Evolutionary conservation across 64 coral and sea anemone species (phyloP), one percentile per base, ranked within the genome.

Genomic region (Porites lutea): DNA sequence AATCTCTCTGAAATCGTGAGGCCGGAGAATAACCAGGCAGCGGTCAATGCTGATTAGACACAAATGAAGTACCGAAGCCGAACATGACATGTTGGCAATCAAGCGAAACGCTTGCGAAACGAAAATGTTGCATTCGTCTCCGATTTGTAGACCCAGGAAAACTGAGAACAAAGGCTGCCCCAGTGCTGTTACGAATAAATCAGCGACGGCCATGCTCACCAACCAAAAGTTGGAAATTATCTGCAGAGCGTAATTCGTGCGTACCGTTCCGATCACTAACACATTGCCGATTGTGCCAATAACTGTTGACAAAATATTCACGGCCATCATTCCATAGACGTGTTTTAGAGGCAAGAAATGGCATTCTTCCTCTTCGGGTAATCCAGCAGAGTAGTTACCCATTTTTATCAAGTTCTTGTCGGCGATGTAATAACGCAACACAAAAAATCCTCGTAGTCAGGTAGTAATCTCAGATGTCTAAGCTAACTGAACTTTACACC

Each of bases 181-280:
- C 1, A 97, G 62, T 22, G 90, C 82, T 11, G 95, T 90, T 13
- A 97, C 95, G 13, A 94, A 75, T 20, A 97, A 72, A 74, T 97
- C 95, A 75, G 95, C 92, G 4, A 91, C 59, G 3, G 95, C 91
- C 92, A 97, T 94, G 23, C 92, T 94, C 3, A 94, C 92, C 3
- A 97, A 77, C 59, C 93, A 90, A 62, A 82, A 97, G 75, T 97
- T 97, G 2, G 95, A 94, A n/a, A 97, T 78, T 11, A 93, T 97
- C 54, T 94, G 92, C 47, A 97, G 92, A 66, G 71, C 81, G 16
- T 82, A 82, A 73, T 92, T 97, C 5, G 95, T 97, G 82, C 90
- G 90, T 15, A 97, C 90, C n/a, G 95, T 93, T 11, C 90, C 95
- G 16, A 92, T 80, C 20, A 97, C 95, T 67, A 97, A 69, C 23